Percentiles rank a stretch among this genome's conserved stretches.
phyloP scores from a whole-genome alignment of 1,140 invertebrate species.

The Pseudobourletiella spinata region DNA sequence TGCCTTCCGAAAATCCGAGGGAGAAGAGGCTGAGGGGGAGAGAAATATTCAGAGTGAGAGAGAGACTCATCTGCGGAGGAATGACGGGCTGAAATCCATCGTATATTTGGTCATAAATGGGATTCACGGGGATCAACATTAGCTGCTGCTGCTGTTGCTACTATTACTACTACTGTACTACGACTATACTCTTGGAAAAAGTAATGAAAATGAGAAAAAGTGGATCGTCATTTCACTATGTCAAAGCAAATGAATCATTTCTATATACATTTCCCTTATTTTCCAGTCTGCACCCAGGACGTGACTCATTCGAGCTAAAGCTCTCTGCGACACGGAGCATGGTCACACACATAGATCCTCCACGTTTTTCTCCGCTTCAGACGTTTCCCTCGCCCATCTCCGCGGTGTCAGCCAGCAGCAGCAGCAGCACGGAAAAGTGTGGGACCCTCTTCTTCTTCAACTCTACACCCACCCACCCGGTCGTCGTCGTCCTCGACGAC shows the following conservation, averaged over 20 bases:
- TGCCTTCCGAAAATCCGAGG: neutral
- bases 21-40: neutral
- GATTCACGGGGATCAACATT: slow-evolving; percentile 13
- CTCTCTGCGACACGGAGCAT: too few relatives aligned
- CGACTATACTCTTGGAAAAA: neutral
- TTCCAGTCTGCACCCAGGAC: neutral
- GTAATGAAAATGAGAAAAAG: slow-evolving; percentile 21
- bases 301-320: neutral
- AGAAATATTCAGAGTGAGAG: neutral
- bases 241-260: too few relatives aligned
- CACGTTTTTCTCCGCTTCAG: neutral
- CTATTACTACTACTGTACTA: too few relatives aligned
- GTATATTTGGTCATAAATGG: slow-evolving; percentile 7
- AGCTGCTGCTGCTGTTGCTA: too few relatives aligned
- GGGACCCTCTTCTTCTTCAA: too few relatives aligned
- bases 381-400: too few relatives aligned
- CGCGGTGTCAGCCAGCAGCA: too few relatives aligned
- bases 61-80: neutral
- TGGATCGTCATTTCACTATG: slow-evolving; percentile 1
- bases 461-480: too few relatives aligned
- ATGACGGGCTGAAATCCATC: neutral
- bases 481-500: too few relatives aligned
- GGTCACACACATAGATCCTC: too few relatives aligned
- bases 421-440: too few relatives aligned
- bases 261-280: too few relatives aligned